Evolutionary conservation across 2,888 invertebrate species (phyloP), one percentile per base, ranked within the genome.

Genomic region (Uropetala carovei): DNA sequence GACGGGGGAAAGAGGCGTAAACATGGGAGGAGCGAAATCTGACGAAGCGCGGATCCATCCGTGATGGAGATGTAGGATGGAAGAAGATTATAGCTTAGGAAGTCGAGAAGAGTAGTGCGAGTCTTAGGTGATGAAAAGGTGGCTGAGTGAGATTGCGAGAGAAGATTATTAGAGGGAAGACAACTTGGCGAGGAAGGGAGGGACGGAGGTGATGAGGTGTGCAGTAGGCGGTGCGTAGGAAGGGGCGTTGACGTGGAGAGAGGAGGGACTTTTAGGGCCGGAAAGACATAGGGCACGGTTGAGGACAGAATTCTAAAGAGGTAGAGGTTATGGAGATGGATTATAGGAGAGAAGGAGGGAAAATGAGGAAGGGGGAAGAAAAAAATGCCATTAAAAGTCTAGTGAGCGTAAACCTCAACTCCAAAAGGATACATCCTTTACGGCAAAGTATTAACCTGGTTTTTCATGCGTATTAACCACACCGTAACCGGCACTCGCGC

Each of bases 141-240:
- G 75, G 13, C 75, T 27, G 22, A 27, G 14, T 27, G 27, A 75
- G 27, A 75, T 27, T 8, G 75, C 22, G 22, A 11, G 75, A 75
- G 75, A 22, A 75, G 75, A 75, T 75, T 75, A 75, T 75, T 75
- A 75, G 22, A 75, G 75, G 75, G 75, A 13, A 68, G 68, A 68
- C 68, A 68, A 68, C n/a, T n/a, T n/a, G n/a, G 18, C 68, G 8
- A 22, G n/a, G 43, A 5, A 43, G 43, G 43, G 43, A 43, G 43
- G 5, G 43, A 43, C 5, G 43, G 43, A 43, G 43, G 43, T 43
- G 43, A 43, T 43, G 68, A 22, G 8, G 68, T 68, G 68, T n/a
- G n/a, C 5, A 75, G 75, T 5, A 27, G 14, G 75, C 0, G 75
- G 18, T 75, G 75, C 27, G 75, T 75, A 27, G 7, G 22, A 75